Evolutionary conservation across 2,797 vertebrate genomes (phyloP).

Genomic region (Mormyrus proboscirostris): DNA sequence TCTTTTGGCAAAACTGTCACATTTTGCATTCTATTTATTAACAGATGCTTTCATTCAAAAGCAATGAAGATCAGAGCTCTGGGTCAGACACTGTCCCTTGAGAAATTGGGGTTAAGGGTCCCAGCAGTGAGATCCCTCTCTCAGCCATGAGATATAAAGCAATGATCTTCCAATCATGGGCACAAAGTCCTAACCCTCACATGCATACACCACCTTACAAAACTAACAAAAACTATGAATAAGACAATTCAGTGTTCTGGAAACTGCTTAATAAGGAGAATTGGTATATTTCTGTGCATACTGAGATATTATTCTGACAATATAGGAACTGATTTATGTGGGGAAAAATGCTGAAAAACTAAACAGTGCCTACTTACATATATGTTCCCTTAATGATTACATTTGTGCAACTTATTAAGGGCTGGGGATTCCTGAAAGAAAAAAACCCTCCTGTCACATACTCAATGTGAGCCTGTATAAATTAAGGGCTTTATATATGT

Average conservation of each 20-base stretch:
- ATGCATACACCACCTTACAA: neutral
- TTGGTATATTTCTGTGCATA: neutral
- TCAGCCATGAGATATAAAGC: neutral
- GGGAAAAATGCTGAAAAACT: neutral
- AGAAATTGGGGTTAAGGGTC: neutral
- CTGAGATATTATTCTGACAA: neutral
- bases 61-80: neutral
- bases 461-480: neutral
- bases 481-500: neutral
- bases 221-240: neutral
- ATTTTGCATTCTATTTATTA: neutral
- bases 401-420: neutral
- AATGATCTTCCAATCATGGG: neutral
- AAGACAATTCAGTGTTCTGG: neutral
- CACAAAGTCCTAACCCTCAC: neutral
- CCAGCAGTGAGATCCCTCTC: neutral
- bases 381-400: neutral
- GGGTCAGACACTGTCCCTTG: neutral
- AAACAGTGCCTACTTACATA: neutral
- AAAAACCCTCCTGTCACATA: neutral
- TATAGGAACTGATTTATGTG: neutral
- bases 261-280: neutral
- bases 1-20: slow-evolving; percentile 8
- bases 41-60: neutral
- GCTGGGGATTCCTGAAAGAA: neutral